Base-by-base conservation (phyloP, 2,888 invertebrate genomes). In the Leuctra nigra region DNA sequence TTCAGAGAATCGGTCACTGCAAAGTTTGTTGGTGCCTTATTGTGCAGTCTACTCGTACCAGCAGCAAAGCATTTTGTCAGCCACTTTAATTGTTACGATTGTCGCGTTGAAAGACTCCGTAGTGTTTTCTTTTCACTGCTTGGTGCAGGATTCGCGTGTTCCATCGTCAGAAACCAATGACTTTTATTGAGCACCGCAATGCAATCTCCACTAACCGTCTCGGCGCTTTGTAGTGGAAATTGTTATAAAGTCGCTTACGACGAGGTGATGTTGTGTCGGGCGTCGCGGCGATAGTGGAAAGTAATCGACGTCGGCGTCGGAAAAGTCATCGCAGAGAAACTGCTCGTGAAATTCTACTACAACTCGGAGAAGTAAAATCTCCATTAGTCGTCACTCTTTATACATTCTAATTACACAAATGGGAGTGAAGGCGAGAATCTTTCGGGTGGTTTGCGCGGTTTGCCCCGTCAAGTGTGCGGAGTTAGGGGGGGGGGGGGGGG, bases 371-470 rank as follows among this genome's bases (percentile, higher is more conserved):
- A 16, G 35, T 22, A 18, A 24, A 50, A n/a, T 56, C 50, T 56
- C 52, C 41, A 39, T 41, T 52, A 52, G 56, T 52, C 33, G 38
- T 22, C 35, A 55, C 52, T 53, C 55, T 58, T 57, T 58, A 58
- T n/a, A 11, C 36, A 46, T 54, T 29, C 55, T 58, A 58, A 58
- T 58, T 58, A 35, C 55, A 13, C 35, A 25, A 33, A 57, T 39
- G 57, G 48, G 54, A 41, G 23, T 33, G 44, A 11, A 18, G 46
- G 41, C n/a, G 41, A 24, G 9, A 14, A 38, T 29, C 38, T 24
- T 6, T 4, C n/a, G 53, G 13, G 36, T 13, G 13, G 13, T 36
- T 13, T 11, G 36, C 13, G 4, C 13, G n/a, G 36, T 36, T 36
- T 6, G 13, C n/a, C n/a, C 6, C 6, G 36, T 36, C 36, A 14